These are phyloP conservation scores for Sphenodon punctatus DNA, from an alignment of 2,797 vertebrate genomes.

Conservation along the genomic window DNA sequence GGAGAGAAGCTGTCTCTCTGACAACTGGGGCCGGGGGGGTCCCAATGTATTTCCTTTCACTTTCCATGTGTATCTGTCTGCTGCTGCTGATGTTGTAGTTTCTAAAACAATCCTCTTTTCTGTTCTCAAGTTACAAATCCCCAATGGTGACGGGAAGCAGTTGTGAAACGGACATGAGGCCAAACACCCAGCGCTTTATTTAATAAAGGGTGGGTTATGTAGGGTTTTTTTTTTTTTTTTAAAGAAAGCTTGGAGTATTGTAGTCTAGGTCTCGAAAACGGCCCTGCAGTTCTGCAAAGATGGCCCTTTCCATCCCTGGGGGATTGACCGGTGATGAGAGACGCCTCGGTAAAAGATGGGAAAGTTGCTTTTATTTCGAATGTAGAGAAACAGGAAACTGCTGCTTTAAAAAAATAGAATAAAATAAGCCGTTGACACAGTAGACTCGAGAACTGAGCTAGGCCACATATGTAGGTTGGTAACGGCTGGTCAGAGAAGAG, in stretches of 20 bases:
- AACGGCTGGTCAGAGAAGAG: conserved; percentile 19
- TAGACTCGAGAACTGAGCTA: too few relatives aligned
- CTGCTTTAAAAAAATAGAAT: too few relatives aligned
- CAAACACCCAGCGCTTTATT: background rate
- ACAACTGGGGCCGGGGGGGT: background rate
- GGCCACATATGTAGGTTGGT: background rate
- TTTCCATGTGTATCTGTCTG: background rate
- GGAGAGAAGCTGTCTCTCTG: background rate
- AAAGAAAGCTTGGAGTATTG: background rate
- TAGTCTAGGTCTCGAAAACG: background rate
- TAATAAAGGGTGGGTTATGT: background rate
- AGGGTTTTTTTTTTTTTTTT: too few relatives aligned
- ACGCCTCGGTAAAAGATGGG: too few relatives aligned
- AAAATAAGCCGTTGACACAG: too few relatives aligned
- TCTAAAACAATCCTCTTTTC: background rate
- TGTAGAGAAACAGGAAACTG: too few relatives aligned
- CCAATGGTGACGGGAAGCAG: fast-evolving
- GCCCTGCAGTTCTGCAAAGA: too few relatives aligned
- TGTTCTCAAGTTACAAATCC: background rate
- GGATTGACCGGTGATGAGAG: too few relatives aligned
- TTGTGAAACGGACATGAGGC: fast-evolving
- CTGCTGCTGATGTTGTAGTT: too few relatives aligned
- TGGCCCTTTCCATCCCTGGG: too few relatives aligned
- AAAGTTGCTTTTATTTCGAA: too few relatives aligned
- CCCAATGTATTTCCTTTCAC: background rate